Evolutionary conservation across 2,797 vertebrate genomes (phyloP).

Genomic region (Falco columbarius): DNA sequence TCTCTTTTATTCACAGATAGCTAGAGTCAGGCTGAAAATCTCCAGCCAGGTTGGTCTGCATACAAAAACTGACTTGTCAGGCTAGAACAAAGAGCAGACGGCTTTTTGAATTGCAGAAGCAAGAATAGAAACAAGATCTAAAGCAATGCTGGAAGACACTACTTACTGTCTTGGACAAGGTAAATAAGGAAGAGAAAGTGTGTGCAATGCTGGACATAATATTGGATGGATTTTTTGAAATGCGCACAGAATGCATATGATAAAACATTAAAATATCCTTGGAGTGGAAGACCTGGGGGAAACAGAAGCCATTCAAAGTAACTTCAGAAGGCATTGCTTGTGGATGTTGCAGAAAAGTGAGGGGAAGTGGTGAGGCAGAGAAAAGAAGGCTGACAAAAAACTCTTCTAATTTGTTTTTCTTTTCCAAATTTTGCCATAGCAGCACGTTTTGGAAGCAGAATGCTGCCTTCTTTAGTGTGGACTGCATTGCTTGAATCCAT

Average conservation of each 20-base stretch:
- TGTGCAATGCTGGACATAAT: not conserved
- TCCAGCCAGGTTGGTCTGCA: conserved; percentile 24
- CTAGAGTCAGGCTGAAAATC: conserved; percentile 25
- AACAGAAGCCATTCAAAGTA: not conserved
- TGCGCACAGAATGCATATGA: not conserved
- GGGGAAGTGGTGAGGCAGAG: not conserved
- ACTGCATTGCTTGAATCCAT: not conserved
- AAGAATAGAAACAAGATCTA: conserved; percentile 23
- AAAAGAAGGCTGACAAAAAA: not conserved
- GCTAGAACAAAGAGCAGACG: conserved; percentile 4
- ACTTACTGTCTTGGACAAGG: not conserved
- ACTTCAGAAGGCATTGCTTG: not conserved
- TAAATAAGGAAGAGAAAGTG: not conserved
- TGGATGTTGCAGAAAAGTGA: not conserved
- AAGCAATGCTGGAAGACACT: not conserved
- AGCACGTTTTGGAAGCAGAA: not conserved
- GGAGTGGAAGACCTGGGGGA: not conserved
- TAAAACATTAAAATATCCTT: not conserved
- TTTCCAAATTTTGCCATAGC: not conserved
- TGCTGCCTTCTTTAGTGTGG: not conserved
- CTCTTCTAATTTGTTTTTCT: not conserved
- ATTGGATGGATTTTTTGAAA: not conserved
- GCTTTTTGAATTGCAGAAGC: not conserved
- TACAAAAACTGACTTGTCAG: conserved; percentile 8
- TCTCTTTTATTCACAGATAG: conserved; percentile 42